Evolutionary conservation across 2,888 invertebrate genomes (phyloP).

Genomic region (Cheilosia pagana): DNA sequence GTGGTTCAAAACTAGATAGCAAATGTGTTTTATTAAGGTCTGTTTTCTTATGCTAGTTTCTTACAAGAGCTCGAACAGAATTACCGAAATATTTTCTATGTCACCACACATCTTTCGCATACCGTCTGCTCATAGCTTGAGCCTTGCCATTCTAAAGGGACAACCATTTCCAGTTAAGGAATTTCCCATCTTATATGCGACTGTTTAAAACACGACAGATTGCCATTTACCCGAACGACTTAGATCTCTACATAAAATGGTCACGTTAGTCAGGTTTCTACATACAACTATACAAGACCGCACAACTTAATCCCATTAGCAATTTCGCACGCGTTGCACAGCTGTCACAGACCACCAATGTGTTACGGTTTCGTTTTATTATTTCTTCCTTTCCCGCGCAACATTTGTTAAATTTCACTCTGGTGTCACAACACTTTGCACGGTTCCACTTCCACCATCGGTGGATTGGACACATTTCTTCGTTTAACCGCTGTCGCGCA

Average conservation of each 20-base stretch:
- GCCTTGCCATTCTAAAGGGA: no score
- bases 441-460: conserved; percentile 1
- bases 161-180: no score
- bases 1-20: no score
- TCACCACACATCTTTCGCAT: no score
- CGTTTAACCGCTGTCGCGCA: not conserved
- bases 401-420: conserved; percentile 64
- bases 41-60: no score
- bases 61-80: no score
- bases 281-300: not conserved
- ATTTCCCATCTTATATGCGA: not conserved
- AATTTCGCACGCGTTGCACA: conserved; percentile 48
- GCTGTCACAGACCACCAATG: conserved; percentile 40
- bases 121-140: no score
- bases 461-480: conserved; percentile 5
- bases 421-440: conserved; percentile 59
- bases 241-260: not conserved
- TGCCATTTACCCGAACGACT: conserved; percentile 6
- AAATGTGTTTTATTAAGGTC: no score
- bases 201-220: conserved; percentile 2
- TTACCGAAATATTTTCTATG: no score
- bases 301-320: conserved; percentile 58
- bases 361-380: conserved; percentile 17
- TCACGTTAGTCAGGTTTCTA: conserved; percentile 37
- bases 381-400: not conserved